These are phyloP conservation scores for Buphagus erythrorhynchus DNA, from an alignment of 2,797 vertebrate species.

Conservation along the genomic window DNA sequence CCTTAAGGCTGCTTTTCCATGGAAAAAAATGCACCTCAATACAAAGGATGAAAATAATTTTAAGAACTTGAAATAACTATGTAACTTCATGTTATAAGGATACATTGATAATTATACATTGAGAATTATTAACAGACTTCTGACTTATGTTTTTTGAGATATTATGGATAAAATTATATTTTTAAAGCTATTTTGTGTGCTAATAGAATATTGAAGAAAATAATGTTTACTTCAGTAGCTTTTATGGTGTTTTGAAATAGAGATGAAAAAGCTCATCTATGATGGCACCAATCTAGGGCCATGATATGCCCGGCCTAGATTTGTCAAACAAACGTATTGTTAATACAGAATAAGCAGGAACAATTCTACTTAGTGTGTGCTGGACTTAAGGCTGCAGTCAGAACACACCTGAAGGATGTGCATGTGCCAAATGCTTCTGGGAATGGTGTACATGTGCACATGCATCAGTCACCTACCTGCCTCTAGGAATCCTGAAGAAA, in stretches of 20 bases:
- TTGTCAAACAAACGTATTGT: neutral
- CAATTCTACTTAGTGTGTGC: neutral
- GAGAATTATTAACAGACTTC: neutral
- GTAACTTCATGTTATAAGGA: neutral
- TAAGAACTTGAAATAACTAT: neutral
- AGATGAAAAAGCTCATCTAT: neutral
- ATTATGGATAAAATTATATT: neutral
- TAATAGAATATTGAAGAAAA: neutral
- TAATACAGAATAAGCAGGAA: neutral
- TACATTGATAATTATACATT: neutral
- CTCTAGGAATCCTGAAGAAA: neutral
- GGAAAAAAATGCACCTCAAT: neutral
- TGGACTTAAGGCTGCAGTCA: neutral
- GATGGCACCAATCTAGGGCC: neutral
- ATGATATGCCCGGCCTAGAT: neutral
- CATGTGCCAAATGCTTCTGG: accelerated
- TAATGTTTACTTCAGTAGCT: neutral
- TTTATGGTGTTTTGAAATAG: neutral
- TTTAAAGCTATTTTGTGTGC: neutral
- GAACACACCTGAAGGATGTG: accelerated
- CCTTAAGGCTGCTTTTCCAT: neutral
- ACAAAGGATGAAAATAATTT: neutral
- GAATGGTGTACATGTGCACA: neutral
- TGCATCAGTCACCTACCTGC: neutral
- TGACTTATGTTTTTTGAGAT: neutral